These are phyloP conservation scores for Istiophorus platypterus DNA, from an alignment of 2,113 vertebrate genomes.

Conservation along the genomic window DNA sequence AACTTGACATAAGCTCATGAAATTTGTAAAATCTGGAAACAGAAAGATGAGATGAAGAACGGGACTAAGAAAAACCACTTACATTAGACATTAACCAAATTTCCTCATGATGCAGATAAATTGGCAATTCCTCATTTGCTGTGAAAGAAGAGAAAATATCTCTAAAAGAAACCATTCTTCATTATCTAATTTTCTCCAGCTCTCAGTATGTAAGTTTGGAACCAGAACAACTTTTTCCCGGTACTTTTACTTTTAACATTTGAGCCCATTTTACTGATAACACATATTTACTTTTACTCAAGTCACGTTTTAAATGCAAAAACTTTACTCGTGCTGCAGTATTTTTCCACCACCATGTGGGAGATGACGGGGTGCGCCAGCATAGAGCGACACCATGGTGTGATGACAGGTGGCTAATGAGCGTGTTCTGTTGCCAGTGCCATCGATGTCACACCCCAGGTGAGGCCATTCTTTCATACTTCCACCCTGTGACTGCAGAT, in stretches of 20 bases:
- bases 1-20: too few relatives aligned
- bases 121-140: background rate
- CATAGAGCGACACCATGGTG: conserved; percentile 8
- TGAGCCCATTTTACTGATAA: background rate
- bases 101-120: background rate
- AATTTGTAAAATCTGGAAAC: too few relatives aligned
- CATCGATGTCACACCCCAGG: conserved; percentile 64
- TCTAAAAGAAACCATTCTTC: too few relatives aligned
- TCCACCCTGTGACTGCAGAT: conserved; percentile 41
- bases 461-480: conserved; percentile 65
- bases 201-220: background rate
- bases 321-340: background rate
- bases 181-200: background rate
- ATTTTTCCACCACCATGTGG: background rate
- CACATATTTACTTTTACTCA: background rate
- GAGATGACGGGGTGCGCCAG: background rate
- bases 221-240: too few relatives aligned
- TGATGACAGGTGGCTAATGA: conserved; percentile 58
- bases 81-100: background rate
- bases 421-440: conserved; percentile 15
- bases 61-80: too few relatives aligned
- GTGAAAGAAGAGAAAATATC: background rate
- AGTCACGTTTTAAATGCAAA: background rate
- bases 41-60: too few relatives aligned
- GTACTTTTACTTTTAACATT: background rate